A percentile compares a stretch with the other conserved stretches of the same genome.
Conservation (phyloP, 1,140 invertebrate genomes). For the Zaprionus lachaisei region DNA sequence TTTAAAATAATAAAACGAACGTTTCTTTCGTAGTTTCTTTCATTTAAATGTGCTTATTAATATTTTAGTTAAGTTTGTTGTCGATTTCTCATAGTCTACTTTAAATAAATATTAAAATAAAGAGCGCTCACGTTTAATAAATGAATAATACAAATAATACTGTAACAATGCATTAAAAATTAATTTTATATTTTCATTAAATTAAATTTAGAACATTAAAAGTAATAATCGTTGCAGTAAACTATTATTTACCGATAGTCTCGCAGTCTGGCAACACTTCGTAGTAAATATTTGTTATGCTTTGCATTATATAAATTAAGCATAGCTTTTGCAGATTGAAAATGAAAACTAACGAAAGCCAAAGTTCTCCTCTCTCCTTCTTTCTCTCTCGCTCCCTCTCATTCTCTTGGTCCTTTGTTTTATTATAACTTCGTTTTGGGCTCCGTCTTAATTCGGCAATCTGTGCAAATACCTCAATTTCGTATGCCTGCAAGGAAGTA, state of each 20-base stretch:
- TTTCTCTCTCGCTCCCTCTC: neutral
- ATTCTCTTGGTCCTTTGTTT: neutral
- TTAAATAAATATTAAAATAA: too few relatives aligned
- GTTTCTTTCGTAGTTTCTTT: too few relatives aligned
- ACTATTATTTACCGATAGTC: neutral
- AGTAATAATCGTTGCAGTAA: neutral
- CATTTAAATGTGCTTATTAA: too few relatives aligned
- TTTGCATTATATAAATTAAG: neutral
- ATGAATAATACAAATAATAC: too few relatives aligned
- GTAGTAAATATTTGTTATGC: neutral
- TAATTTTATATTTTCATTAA: too few relatives aligned
- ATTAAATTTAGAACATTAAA: neutral
- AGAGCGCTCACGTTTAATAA: too few relatives aligned
- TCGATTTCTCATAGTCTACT: too few relatives aligned
- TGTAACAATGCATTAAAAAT: too few relatives aligned
- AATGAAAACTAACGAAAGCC: neutral
- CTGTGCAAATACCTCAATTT: slow-evolving; percentile 25
- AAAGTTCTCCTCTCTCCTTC: neutral
- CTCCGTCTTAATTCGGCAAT: neutral
- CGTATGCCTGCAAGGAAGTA: slow-evolving; percentile 13
- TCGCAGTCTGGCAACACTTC: neutral
- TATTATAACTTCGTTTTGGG: neutral
- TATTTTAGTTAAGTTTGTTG: too few relatives aligned
- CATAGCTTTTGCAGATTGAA: neutral
- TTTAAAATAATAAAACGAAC: too few relatives aligned